A percentile compares a stretch with the other conserved stretches of the same genome.
Conservation (phyloP, 1,140 invertebrate species). For the Drosophila littoralis region DNA sequence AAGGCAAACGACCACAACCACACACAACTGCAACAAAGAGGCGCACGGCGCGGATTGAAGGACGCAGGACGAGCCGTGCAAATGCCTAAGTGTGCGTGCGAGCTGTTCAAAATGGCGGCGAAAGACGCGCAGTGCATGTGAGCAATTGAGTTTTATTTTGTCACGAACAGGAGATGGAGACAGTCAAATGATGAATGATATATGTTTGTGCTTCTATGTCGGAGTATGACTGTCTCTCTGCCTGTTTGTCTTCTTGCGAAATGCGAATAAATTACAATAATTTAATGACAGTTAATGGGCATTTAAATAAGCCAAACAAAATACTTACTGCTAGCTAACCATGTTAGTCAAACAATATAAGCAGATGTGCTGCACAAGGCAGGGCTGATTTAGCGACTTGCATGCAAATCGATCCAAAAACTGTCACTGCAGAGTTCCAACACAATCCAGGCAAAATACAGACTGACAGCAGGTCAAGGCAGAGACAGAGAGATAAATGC, state of each 20-base stretch:
- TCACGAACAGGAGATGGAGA: constrained; percentile 28
- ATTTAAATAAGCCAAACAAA: constrained; percentile 33
- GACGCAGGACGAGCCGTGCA: constrained; percentile 31
- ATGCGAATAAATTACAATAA: constrained; percentile 45
- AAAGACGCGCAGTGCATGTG: constrained; percentile 50
- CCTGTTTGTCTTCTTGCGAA: constrained; percentile 8
- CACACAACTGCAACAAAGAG: constrained; percentile 39
- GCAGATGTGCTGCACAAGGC: constrained; percentile 14
- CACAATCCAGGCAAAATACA: constrained; percentile 1
- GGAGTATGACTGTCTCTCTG: not conserved
- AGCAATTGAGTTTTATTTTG: constrained; percentile 60
- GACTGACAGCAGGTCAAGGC: constrained; percentile 19
- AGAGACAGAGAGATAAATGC: not conserved
- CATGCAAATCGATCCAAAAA: not conserved
- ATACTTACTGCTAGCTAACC: constrained; percentile 20
- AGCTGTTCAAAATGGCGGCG: constrained; percentile 34
- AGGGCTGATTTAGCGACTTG: not conserved
- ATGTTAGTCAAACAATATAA: constrained; percentile 8
- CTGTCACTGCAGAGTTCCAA: not conserved
- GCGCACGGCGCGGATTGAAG: constrained; percentile 8
- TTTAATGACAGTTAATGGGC: constrained; percentile 62
- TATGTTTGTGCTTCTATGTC: constrained; percentile 23
- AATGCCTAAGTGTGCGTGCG: constrained; percentile 56
- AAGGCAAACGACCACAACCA: constrained; percentile 51
- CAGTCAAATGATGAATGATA: constrained; percentile 38